Evolutionary conservation across 2,888 invertebrate genomes (phyloP), one percentile per base, ranked within the genome.

Genomic region (Mystacides longicornis): DNA sequence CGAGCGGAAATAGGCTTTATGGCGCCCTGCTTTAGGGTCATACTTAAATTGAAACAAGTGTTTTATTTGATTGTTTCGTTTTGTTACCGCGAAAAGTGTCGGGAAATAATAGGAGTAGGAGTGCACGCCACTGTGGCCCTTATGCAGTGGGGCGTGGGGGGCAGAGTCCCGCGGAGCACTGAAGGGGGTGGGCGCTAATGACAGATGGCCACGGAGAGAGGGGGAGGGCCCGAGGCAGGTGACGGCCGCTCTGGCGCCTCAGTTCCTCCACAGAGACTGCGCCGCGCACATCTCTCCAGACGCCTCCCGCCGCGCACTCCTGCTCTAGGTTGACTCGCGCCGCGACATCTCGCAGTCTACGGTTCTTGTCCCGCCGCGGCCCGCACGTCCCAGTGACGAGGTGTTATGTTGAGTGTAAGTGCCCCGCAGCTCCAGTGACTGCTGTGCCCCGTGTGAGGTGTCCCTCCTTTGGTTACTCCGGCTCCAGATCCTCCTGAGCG

Each of bases 51-150:
- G 50, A n/a, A 37, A 37, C 1, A 16, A 14, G n/a, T 42, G 21
- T 18, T 9, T 23, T 48, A 22, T 21, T 31, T 23, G 47, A 47
- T 14, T 49, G 45, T 33, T 57, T 51, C 23, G 23, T 23, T 55
- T 48, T 46, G 37, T 21, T 33, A 33, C 37, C 33, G 20, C 50
- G 55, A 46, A 51, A 55, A 52, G 52, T 45, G 18, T 45, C 45
- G 42, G 54, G 45, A 33, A 74, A 71, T 74, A 72, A 73, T 73
- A 72, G 57, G 46, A 22, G 49, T 37, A 51, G 23, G 46, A 19
- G 27, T 46, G 27, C 51, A 31, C 23, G 50, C 46, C 5, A 20
- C 19, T 22, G 18, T 47, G 11, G 20, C 5, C 37, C 23, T 21
- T 53, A 22, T 9, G 53, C 2, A 4, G 2, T 22, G 16, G 9